Percentiles rank a stretch among this genome's conserved stretches.
Evolutionary conservation across 2,113 vertebrate genomes (phyloP).

Genomic region (Phaethornis superciliosus): DNA sequence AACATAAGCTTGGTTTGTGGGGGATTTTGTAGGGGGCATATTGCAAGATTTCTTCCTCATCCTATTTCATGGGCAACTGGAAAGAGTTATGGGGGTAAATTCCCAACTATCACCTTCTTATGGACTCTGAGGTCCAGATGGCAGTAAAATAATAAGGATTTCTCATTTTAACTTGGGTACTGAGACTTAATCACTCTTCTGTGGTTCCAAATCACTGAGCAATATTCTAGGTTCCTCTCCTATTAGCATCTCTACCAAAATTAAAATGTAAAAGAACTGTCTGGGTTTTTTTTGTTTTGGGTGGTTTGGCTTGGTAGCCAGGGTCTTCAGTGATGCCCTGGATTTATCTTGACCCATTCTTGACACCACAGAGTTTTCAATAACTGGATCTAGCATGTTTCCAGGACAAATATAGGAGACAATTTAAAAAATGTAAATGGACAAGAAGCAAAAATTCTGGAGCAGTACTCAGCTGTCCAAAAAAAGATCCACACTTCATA

Average conservation of each 20-base stretch:
- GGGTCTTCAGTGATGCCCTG: accelerated
- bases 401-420: background rate
- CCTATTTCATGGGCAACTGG: background rate
- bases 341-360: accelerated
- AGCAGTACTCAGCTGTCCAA: background rate
- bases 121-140: background rate
- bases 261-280: background rate
- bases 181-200: background rate
- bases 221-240: background rate
- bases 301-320: background rate
- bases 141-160: background rate
- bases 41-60: background rate
- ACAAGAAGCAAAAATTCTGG: background rate
- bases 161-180: background rate
- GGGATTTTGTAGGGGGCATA: background rate
- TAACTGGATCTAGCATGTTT: background rate
- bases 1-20: background rate
- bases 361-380: background rate
- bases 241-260: background rate
- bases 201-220: background rate
- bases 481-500: background rate
- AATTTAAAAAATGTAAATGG: background rate
- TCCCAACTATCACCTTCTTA: background rate
- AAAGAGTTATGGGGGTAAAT: background rate
- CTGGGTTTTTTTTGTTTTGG: background rate